Evolutionary conservation across 2,113 vertebrate genomes (phyloP).

Genomic region (Datnioides undecimradiatus): DNA sequence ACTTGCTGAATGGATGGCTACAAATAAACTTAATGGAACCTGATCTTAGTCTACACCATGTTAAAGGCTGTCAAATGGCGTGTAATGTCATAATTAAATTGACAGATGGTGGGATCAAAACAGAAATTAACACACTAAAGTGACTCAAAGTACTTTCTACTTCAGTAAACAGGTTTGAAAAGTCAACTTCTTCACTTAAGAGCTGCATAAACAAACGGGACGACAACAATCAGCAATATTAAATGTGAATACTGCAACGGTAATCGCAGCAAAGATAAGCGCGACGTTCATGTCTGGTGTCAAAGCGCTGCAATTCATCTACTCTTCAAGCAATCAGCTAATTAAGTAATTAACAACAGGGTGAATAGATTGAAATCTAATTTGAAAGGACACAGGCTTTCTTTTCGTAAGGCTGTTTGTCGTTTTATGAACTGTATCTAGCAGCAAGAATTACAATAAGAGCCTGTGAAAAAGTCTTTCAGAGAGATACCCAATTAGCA

Average conservation of each 20-base stretch:
- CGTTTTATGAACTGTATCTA: conserved; percentile 56
- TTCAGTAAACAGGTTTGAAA: conserved; percentile 6
- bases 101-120: background rate
- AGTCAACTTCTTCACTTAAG: background rate
- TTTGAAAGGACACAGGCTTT: conserved; percentile 35
- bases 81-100: background rate
- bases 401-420: conserved; percentile 30
- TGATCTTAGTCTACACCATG: no score
- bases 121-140: background rate
- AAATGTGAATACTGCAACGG: background rate
- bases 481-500: conserved; percentile 73
- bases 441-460: conserved; percentile 53
- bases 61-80: no score
- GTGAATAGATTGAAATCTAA: conserved; percentile 42
- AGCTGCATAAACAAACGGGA: conserved; percentile 9
- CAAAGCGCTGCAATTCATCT: conserved; percentile 16
- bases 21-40: no score
- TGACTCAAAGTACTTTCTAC: background rate
- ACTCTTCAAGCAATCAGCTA: conserved; percentile 21
- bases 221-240: conserved; percentile 29
- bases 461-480: conserved; percentile 50
- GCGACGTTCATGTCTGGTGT: background rate
- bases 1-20: no score
- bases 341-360: conserved; percentile 50
- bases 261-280: conserved; percentile 19